Conservation (phyloP, 1,140 invertebrate genomes). For the Drosophila virilis region DNA sequence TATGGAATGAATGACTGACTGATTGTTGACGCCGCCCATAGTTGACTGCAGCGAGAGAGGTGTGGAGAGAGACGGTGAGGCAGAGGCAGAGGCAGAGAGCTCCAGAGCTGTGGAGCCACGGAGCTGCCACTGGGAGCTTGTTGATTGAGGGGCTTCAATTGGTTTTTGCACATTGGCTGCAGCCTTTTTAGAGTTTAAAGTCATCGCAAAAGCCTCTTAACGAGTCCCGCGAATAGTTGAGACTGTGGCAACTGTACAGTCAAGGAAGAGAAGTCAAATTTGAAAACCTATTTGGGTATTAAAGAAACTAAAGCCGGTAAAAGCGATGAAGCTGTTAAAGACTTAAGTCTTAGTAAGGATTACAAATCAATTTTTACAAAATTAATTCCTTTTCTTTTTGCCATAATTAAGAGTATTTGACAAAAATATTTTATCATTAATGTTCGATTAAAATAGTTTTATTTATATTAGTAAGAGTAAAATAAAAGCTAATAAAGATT, state of each 20-base stretch:
- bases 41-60: not conserved
- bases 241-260: constrained; percentile 7
- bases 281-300: not conserved
- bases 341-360: no score
- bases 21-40: constrained; percentile 36
- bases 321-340: not conserved
- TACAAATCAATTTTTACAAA: no score
- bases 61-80: no score
- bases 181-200: constrained; percentile 20
- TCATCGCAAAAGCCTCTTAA: constrained; percentile 26
- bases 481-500: no score
- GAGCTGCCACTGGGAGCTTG: constrained; percentile 7
- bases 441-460: no score
- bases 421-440: no score
- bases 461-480: no score
- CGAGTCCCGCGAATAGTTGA: constrained; percentile 1
- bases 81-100: not conserved
- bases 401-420: no score
- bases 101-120: not conserved
- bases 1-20: constrained; percentile 42
- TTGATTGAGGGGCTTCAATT: constrained; percentile 50
- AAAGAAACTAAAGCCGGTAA: not conserved
- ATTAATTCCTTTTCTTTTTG: no score
- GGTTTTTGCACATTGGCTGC: constrained; percentile 17
- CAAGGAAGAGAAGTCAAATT: not conserved